phyloP scores from a whole-genome alignment of 2,888 invertebrate genomes.

The Nebria salina region DNA sequence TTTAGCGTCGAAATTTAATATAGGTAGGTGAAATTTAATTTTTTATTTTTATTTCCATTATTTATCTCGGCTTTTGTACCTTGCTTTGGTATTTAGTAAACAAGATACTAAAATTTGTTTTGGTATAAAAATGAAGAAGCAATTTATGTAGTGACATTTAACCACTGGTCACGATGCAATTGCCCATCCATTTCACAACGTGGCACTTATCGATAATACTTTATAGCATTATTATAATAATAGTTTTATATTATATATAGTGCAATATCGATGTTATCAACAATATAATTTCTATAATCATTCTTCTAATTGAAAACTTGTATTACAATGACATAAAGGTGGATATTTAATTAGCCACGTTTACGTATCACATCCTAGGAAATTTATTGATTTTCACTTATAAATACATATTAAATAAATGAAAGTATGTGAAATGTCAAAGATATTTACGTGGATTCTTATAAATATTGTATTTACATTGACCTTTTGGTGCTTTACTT shows the following conservation, averaged over 20 bases:
- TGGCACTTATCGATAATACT: slow-evolving; percentile 24
- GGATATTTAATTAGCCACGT: not conserved
- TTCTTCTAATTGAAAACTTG: not conserved
- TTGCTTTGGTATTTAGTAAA: not conserved
- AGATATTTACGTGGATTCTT: not conserved
- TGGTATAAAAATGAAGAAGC: not conserved
- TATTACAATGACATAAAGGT: not conserved
- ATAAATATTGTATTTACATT: not conserved
- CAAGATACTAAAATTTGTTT: not conserved
- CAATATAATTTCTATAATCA: not conserved
- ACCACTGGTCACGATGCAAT: slow-evolving; percentile 11
- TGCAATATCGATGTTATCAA: slow-evolving; percentile 7
- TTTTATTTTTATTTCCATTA: not conserved
- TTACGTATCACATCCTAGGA: not conserved
- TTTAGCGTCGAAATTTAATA: not conserved
- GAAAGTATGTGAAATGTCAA: not conserved
- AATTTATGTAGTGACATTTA: slow-evolving; percentile 15
- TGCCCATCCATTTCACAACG: slow-evolving; percentile 28
- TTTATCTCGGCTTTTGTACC: not conserved
- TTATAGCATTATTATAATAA: slow-evolving; percentile 26
- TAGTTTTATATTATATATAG: slow-evolving; percentile 19
- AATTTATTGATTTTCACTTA: not conserved
- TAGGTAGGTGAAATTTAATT: not conserved
- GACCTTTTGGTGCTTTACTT: not conserved
- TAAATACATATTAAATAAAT: not conserved